Conservation (phyloP, 2,888 invertebrate genomes). For the Cinara cedri region DNA sequence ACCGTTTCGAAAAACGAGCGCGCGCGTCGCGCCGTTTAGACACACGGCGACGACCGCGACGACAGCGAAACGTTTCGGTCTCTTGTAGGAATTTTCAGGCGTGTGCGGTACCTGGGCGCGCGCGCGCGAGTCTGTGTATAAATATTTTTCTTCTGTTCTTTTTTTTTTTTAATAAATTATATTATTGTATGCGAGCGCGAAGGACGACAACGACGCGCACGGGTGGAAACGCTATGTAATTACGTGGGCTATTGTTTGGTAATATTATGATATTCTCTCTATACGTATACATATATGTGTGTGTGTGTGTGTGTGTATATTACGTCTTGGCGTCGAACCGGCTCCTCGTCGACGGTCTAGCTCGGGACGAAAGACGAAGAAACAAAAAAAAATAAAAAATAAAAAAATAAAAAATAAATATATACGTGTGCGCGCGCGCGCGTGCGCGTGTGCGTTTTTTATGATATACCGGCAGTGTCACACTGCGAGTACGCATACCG, state of each 20-base stretch:
- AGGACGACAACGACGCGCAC: slow-evolving; percentile 16
- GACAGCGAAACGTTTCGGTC: background rate
- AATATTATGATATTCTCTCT: background rate
- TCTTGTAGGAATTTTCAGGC: background rate
- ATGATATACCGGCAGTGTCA: too few species aligned
- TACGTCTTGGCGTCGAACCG: slow-evolving; percentile 34
- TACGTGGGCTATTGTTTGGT: slow-evolving; percentile 51
- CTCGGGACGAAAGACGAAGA: slow-evolving; percentile 8
- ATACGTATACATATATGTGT: too few species aligned
- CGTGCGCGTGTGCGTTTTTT: too few species aligned
- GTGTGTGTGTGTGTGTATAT: too few species aligned
- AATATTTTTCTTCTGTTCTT: slow-evolving; percentile 20
- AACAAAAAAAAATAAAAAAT: too few species aligned
- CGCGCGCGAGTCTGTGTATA: background rate
- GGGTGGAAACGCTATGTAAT: slow-evolving; percentile 37
- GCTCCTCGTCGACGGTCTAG: background rate
- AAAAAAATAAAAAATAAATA: background rate
- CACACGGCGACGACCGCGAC: background rate
- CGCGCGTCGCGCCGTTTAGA: too few species aligned
- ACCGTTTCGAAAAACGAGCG: too few species aligned
- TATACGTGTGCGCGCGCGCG: background rate
- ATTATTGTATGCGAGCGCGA: slow-evolving; percentile 19
- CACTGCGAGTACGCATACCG: too few species aligned
- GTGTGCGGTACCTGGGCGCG: background rate
- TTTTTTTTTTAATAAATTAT: slow-evolving; percentile 32